phyloP scores from a whole-genome alignment of 2,113 vertebrate genomes.

The Gnathonemus echidnorhynchus region DNA sequence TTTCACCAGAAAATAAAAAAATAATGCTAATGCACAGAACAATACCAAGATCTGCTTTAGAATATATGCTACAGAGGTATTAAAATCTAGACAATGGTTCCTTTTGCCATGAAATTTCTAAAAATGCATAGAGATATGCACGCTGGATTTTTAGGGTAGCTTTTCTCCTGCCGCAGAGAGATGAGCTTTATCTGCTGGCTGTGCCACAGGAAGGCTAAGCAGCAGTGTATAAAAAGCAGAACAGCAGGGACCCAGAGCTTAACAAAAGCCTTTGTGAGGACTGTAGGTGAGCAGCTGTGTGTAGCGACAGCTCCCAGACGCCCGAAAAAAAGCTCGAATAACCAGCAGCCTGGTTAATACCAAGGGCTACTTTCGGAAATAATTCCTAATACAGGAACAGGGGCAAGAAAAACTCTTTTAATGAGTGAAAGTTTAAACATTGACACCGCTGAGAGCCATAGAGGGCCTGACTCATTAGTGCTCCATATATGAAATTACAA shows the following conservation, averaged over 20 bases:
- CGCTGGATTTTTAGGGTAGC: background rate
- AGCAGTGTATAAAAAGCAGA: background rate
- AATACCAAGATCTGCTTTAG: background rate
- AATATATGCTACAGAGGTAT: background rate
- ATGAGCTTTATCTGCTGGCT: background rate
- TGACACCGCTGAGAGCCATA: background rate
- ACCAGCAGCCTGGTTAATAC: background rate
- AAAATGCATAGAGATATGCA: background rate
- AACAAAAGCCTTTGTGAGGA: slow-evolving; percentile 2
- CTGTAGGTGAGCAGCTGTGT: background rate
- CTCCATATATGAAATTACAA: background rate
- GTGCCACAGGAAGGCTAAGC: background rate
- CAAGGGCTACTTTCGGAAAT: background rate
- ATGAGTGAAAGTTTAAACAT: background rate
- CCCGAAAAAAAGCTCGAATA: background rate
- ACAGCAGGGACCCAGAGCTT: background rate
- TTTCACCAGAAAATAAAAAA: background rate
- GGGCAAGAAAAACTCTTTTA: background rate
- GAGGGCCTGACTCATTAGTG: background rate
- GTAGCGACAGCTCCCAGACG: background rate
- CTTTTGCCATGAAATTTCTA: background rate
- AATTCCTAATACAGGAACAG: background rate
- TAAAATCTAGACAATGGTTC: background rate
- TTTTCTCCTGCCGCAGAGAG: background rate
- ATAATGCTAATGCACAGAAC: background rate